Percentiles rank a stretch among this genome's conserved stretches.
phyloP scores from a whole-genome alignment of 1,140 invertebrate genomes.

The Amyelois transitella region DNA sequence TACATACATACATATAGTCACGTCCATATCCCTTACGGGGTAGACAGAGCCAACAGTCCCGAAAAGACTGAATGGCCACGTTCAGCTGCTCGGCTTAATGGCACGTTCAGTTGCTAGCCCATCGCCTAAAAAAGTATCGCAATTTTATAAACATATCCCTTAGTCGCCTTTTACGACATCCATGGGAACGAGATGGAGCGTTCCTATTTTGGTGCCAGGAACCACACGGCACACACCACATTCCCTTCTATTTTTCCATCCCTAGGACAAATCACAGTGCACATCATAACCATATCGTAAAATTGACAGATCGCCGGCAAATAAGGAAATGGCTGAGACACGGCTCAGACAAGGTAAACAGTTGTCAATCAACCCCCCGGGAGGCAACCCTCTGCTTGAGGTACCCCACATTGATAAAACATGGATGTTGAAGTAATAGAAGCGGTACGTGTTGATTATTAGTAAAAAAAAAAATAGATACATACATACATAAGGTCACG shows the following conservation, averaged over 20 bases:
- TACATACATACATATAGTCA: no score
- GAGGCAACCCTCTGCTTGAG: not conserved
- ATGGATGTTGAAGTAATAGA: slow-evolving; percentile 7
- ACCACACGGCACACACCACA: not conserved
- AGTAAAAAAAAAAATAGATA: no score
- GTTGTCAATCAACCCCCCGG: slow-evolving; percentile 8
- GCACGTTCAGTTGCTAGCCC: no score
- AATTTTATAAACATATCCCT: no score
- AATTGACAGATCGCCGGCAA: not conserved
- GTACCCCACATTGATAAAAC: not conserved
- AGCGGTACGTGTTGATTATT: slow-evolving; percentile 8
- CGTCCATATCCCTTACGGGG: no score
- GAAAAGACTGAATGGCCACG: no score
- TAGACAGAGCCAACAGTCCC: no score
- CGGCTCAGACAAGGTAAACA: slow-evolving; percentile 9
- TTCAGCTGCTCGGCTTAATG: no score
- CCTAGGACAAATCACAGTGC: not conserved
- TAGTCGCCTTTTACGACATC: no score
- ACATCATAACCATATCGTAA: not conserved
- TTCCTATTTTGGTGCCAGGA: not conserved
- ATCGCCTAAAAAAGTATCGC: no score
- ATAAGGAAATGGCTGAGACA: not conserved
- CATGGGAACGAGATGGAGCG: no score
- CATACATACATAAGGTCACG: no score
- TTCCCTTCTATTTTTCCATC: not conserved